phyloP scores from a whole-genome alignment of 2,888 invertebrate genomes.

The Nycteola revayana region DNA sequence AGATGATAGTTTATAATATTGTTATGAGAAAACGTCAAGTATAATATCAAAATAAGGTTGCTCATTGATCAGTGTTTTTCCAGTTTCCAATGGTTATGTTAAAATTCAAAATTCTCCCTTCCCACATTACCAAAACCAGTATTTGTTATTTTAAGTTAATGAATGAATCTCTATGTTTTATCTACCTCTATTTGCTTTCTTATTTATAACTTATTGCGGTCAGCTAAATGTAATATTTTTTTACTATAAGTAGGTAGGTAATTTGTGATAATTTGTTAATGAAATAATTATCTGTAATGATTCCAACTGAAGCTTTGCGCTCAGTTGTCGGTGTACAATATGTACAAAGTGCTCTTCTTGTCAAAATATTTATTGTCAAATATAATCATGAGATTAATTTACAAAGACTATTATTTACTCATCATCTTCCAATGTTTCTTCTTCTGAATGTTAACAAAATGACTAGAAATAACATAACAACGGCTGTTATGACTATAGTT shows the following conservation, averaged over 20 bases:
- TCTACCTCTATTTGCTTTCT: conserved; percentile 78
- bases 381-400: conserved; percentile 64
- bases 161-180: conserved; percentile 73
- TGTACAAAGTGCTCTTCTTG: conserved; percentile 79
- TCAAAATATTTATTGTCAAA: conserved; percentile 80
- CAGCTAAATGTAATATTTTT: conserved; percentile 54
- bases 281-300: conserved; percentile 34
- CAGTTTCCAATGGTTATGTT: conserved; percentile 20
- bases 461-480: conserved; percentile 40
- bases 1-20: conserved; percentile 53
- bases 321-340: conserved; percentile 62
- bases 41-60: conserved; percentile 28
- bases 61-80: conserved; percentile 16
- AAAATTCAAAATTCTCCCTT: conserved; percentile 22
- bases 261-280: conserved; percentile 69
- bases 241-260: conserved; percentile 42
- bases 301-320: conserved; percentile 27
- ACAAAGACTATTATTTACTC: conserved; percentile 32
- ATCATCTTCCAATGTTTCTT: conserved; percentile 38
- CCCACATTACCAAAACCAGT: conserved; percentile 71
- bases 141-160: conserved; percentile 67
- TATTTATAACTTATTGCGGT: conserved; percentile 68
- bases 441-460: conserved; percentile 32
- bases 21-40: conserved; percentile 39
- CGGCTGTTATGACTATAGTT: conserved; percentile 51